phyloP scores from a whole-genome alignment of 1,140 invertebrate genomes.

The Drosophila kikkawai region DNA sequence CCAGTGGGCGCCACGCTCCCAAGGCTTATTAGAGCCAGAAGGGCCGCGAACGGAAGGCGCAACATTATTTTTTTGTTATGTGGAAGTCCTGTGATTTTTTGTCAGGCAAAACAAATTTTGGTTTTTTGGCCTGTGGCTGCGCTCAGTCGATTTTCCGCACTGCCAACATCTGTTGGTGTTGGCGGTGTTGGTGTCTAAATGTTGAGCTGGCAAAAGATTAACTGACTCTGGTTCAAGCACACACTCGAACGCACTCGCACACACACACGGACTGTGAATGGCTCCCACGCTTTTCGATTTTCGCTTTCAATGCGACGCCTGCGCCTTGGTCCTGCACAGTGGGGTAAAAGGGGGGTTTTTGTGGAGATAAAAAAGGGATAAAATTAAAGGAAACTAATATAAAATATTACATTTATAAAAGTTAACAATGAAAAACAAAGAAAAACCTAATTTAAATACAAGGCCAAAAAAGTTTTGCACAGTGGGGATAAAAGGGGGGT shows the following conservation, averaged over 20 bases:
- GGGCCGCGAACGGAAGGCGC: slow-evolving; percentile 35
- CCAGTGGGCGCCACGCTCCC: slow-evolving; percentile 13
- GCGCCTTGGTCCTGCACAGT: slow-evolving; percentile 58
- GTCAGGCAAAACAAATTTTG: slow-evolving; percentile 12
- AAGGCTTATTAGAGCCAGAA: slow-evolving; percentile 42
- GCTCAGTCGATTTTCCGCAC: slow-evolving; percentile 54
- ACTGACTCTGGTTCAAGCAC: slow-evolving; percentile 57
- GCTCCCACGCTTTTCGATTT: slow-evolving; percentile 72
- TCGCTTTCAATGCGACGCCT: slow-evolving; percentile 75
- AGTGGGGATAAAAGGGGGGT: too few species aligned
- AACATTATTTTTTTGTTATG: slow-evolving; percentile 24
- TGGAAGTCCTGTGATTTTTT: slow-evolving; percentile 24
- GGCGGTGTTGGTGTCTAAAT: slow-evolving; percentile 73
- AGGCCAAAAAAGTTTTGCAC: background rate
- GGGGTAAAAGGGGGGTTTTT: background rate
- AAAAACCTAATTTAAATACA: background rate
- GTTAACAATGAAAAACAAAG: too few species aligned
- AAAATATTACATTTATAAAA: background rate
- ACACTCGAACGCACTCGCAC: slow-evolving; percentile 27
- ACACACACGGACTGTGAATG: slow-evolving; percentile 21
- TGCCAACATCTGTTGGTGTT: slow-evolving; percentile 80
- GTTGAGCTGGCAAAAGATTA: slow-evolving; percentile 79
- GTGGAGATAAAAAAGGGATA: background rate
- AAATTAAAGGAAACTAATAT: background rate
- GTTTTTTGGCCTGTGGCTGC: slow-evolving; percentile 27